These are phyloP conservation scores for Chelonoidis abingdonii DNA, from an alignment of 2,113 vertebrate genomes.

Conservation along the genomic window DNA sequence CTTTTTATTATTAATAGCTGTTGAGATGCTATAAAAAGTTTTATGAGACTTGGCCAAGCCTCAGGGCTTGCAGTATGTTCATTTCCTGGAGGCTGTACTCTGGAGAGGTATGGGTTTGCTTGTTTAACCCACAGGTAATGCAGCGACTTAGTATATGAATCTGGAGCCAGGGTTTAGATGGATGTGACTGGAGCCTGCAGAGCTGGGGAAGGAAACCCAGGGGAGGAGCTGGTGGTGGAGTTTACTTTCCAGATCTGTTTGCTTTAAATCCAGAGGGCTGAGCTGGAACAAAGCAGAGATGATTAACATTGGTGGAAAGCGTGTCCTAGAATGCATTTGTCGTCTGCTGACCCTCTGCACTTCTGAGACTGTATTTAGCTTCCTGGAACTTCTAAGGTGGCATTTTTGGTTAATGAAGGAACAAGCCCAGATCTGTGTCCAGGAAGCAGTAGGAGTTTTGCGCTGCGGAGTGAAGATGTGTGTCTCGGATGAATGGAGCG, in stretches of 20 bases:
- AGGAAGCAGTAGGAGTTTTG: background rate
- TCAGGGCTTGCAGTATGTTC: background rate
- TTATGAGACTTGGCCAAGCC: background rate
- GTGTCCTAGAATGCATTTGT: rapidly evolving
- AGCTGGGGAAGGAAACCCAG: background rate
- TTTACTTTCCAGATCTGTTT: rapidly evolving
- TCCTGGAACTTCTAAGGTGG: background rate
- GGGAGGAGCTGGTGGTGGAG: background rate
- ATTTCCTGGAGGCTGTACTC: constrained; percentile 15
- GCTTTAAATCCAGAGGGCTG: rapidly evolving
- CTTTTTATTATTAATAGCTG: constrained; percentile 18
- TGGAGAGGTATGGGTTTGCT: background rate
- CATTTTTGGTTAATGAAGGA: rapidly evolving
- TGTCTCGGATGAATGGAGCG: background rate
- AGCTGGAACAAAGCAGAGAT: background rate
- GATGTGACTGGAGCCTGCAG: background rate
- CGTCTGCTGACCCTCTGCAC: background rate
- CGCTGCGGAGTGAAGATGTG: background rate
- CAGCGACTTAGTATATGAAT: background rate
- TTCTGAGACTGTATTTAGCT: rapidly evolving
- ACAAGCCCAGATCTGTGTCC: background rate
- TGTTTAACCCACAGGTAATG: background rate
- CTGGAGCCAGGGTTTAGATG: rapidly evolving
- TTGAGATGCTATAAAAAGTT: constrained; percentile 45
- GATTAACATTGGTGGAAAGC: rapidly evolving